Evolutionary conservation across 1,140 invertebrate species (phyloP), one percentile per base, ranked within the genome.

Genomic region (Drosophila kohkoa): DNA sequence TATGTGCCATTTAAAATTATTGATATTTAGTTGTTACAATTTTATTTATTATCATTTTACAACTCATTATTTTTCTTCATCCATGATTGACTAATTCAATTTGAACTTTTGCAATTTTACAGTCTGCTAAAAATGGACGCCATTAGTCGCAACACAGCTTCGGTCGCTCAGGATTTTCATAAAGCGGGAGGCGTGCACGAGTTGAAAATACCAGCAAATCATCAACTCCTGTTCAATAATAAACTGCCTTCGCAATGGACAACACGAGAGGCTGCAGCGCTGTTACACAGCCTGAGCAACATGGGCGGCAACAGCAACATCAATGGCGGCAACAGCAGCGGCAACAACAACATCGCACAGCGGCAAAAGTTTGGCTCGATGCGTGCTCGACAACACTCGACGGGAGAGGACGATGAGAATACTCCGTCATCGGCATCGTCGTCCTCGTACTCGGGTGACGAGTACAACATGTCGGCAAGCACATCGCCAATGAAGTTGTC

Each of bases 111-210:
- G 8, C 30, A 13, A 63, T 30, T 35, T 78, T 75, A 16, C 77
- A 92, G 92, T 88, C 86, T 92, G 67, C 75, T 92, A 16, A 92
- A 92, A 92, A 92, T 92, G 92, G 92, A 92, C 77, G 92, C 92
- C 55, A 92, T 92, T 54, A 92, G 92, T 92, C 92, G 92, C 69
- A 92, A 92, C 67, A 92, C 92, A 72, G 88, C 92, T 81, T 92
- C 91, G 76, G 92, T 92, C 85, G 92, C 92, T 91, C 92, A 92
- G 92, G 92, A 92, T 92, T 92, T 92, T 92, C 92, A 92, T 92
- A 92, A 92, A 85, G 92, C 92, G 92, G 92, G 92, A 92, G 92
- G 92, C 90, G 92, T 92, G 90, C 90, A 92, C 81, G 89, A 90
- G 91, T 92, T 92, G 91, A 92, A 92, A 92, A 81, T 92, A 80